These are phyloP conservation scores for Orestias chungarensis DNA, from an alignment of 2,797 vertebrate genomes.

Conservation along the genomic window DNA sequence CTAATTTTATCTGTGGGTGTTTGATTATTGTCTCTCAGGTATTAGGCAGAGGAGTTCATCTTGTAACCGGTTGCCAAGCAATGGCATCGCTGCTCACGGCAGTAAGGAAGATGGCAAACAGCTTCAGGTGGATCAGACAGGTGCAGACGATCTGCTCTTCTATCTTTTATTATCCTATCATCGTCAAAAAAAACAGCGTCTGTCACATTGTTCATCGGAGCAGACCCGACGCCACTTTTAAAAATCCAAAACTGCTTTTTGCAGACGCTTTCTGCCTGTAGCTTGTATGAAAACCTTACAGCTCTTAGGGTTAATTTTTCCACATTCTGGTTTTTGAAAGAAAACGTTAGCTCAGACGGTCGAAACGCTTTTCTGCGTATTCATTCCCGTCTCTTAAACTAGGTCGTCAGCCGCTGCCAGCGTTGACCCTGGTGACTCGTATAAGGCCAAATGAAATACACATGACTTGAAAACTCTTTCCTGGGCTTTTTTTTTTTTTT, in stretches of 20 bases:
- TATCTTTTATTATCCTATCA: conserved; percentile 29
- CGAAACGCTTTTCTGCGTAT: conserved; percentile 20
- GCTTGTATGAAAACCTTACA: not conserved
- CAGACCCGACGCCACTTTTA: not conserved
- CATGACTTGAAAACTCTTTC: conserved; percentile 46
- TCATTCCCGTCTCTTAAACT: conserved; percentile 26
- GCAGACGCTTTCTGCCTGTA: conserved; percentile 13
- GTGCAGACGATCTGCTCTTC: conserved; percentile 76
- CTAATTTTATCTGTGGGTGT: conserved; percentile 67
- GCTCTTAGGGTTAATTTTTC: not conserved
- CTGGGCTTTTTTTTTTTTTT: conserved; percentile 55
- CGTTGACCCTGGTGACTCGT: conserved; percentile 46
- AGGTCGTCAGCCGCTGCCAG: conserved; percentile 46
- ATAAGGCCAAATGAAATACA: conserved; percentile 56
- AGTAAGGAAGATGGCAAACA: conserved; percentile 85
- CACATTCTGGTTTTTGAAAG: not conserved
- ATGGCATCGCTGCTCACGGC: conserved; percentile 82
- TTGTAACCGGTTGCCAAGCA: conserved; percentile 91
- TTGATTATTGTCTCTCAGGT: conserved; percentile 84
- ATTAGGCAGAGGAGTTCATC: conserved; percentile 87
- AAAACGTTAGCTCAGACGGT: conserved; percentile 5
- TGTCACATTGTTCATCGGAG: conserved; percentile 9
- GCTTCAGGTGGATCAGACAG: conserved; percentile 87
- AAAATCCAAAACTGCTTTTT: not conserved
- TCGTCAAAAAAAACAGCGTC: conserved; percentile 5